A percentile compares a stretch with the other conserved stretches of the same genome.
Conservation (phyloP, 35 echinoderm and acorn worm genomes). For the Patiria miniata region DNA sequence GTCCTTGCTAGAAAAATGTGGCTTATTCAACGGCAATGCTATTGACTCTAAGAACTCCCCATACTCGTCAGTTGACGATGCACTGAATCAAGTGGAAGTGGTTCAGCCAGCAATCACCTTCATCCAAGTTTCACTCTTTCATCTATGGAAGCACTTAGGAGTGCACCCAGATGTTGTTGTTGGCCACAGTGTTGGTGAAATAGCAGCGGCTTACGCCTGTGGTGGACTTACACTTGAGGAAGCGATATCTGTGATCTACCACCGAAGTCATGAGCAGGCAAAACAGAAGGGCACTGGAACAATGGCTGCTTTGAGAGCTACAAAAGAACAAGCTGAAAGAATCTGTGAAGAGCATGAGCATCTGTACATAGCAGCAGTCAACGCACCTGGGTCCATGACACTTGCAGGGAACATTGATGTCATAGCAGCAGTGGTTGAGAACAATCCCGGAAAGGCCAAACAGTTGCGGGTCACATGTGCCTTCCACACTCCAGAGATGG, state of each 20-base stretch:
- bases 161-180: conserved; percentile 78
- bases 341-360: conserved; percentile 77
- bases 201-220: conserved; percentile 87
- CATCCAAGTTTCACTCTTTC: conserved; percentile 72
- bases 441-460: conserved; percentile 72
- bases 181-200: conserved; percentile 92
- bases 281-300: conserved; percentile 86
- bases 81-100: conserved; percentile 65
- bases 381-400: conserved; percentile 85
- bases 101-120: conserved; percentile 91
- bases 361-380: conserved; percentile 87
- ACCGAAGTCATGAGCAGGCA: conserved; percentile 81
- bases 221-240: conserved; percentile 87
- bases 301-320: conserved; percentile 85
- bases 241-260: conserved; percentile 74
- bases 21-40: not conserved
- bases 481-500: conserved; percentile 96
- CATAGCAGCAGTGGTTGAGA: conserved; percentile 70
- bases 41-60: not conserved
- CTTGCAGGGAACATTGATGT: conserved; percentile 74
- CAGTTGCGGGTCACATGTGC: conserved; percentile 85
- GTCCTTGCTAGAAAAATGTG: conserved; percentile 62
- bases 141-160: conserved; percentile 81
- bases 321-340: conserved; percentile 63
- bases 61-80: conserved; percentile 23